A percentile compares a stretch with the other conserved stretches of the same genome.
Conservation (phyloP, 2,797 vertebrate genomes). For the Australoheros facetus region DNA sequence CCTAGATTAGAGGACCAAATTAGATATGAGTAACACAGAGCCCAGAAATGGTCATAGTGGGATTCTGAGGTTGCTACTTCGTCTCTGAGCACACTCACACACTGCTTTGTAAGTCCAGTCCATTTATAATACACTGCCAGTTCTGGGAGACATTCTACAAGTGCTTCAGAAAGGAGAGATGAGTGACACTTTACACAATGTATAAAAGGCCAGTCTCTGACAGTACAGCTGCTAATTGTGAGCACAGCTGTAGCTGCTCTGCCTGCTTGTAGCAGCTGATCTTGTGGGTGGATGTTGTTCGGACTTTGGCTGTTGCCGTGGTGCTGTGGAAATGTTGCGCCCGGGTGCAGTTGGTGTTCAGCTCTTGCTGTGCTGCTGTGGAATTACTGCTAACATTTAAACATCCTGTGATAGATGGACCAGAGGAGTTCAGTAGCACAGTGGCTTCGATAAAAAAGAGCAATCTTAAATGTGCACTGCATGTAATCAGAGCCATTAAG, state of each 20-base stretch:
- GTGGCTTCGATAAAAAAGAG: neutral
- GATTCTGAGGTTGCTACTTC: neutral
- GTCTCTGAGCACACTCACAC: neutral
- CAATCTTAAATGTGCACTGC: neutral
- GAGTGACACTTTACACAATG: neutral
- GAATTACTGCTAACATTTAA: neutral
- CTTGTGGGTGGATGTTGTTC: neutral
- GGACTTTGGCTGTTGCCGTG: neutral
- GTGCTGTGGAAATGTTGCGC: neutral
- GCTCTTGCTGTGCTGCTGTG: neutral
- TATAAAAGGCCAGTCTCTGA: neutral
- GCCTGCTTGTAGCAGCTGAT: neutral
- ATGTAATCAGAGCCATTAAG: slow-evolving; percentile 13
- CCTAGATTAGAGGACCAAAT: neutral
- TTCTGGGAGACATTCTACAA: neutral
- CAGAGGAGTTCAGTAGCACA: neutral
- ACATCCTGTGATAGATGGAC: neutral
- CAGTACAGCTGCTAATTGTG: neutral
- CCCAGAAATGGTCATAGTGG: neutral
- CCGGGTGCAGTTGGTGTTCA: neutral
- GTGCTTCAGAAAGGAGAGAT: neutral
- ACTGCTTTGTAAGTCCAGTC: neutral
- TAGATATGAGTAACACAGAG: neutral
- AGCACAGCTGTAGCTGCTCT: neutral
- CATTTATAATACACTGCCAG: neutral